phyloP scores from a whole-genome alignment of 2,113 vertebrate species.

The Ctenomys sociabilis region DNA sequence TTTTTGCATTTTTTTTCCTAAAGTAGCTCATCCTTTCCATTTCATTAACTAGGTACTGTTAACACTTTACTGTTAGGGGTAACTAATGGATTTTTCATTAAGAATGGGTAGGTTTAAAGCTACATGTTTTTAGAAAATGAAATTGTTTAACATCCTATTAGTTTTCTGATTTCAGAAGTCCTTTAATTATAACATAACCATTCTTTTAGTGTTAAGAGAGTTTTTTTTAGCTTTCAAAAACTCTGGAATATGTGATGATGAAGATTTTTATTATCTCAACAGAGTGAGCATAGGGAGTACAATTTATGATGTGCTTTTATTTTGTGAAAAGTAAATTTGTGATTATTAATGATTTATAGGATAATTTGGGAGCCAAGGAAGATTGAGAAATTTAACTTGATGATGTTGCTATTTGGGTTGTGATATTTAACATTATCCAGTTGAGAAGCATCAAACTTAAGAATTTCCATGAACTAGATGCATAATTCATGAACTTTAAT shows the following conservation, averaged over 20 bases:
- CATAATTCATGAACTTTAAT: no score
- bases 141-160: conserved; percentile 67
- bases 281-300: neutral
- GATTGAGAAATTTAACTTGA: conserved; percentile 47
- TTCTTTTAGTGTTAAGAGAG: conserved; percentile 52
- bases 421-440: conserved; percentile 24
- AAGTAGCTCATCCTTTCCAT: conserved; percentile 49
- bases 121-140: conserved; percentile 67
- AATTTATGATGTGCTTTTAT: neutral
- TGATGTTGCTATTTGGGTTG: neutral
- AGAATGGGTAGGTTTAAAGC: conserved; percentile 60
- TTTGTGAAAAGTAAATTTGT: neutral
- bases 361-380: conserved; percentile 13
- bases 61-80: conserved; percentile 62
- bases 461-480: no score
- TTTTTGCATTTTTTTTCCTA: conserved; percentile 62
- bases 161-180: conserved; percentile 56
- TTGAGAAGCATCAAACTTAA: no score
- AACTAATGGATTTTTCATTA: conserved; percentile 66
- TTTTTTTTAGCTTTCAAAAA: conserved; percentile 62
- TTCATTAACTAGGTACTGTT: conserved; percentile 50
- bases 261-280: neutral
- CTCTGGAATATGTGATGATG: conserved; percentile 15
- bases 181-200: conserved; percentile 63
- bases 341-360: conserved; percentile 30